Evolutionary conservation across 2,113 vertebrate species (phyloP).

Genomic region (Mobula birostris): DNA sequence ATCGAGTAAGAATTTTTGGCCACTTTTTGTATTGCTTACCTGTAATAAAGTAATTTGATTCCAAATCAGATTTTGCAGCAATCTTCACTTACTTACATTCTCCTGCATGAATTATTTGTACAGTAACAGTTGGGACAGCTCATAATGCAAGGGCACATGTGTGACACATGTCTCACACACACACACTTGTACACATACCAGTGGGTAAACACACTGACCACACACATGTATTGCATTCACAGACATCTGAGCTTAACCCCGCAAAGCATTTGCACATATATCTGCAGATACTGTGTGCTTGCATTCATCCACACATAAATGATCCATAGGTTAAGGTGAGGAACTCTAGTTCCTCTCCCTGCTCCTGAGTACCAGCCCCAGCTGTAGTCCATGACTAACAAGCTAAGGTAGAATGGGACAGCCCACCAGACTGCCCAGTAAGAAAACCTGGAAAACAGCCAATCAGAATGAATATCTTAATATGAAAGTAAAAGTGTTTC

Average conservation of each 20-base stretch:
- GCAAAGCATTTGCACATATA: not conserved
- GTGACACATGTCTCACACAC: no score
- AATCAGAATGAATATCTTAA: not conserved
- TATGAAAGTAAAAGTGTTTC: not conserved
- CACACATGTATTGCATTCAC: not conserved
- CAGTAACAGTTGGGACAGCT: not conserved
- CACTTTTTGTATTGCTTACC: not conserved
- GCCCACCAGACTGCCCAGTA: no score
- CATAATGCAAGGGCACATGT: not conserved
- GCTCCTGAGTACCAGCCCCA: not conserved
- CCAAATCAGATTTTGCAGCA: not conserved
- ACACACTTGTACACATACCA: not conserved
- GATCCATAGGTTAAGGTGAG: not conserved
- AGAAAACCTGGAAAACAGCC: not conserved
- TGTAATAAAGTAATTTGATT: not conserved
- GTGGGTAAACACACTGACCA: not conserved
- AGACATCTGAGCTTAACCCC: not conserved
- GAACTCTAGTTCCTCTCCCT: not conserved
- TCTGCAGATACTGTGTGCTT: not conserved
- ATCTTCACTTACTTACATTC: not conserved
- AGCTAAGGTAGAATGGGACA: not conserved
- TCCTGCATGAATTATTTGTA: not conserved
- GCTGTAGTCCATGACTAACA: not conserved
- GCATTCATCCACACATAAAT: not conserved
- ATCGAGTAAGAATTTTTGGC: no score